Evolutionary conservation across 2,797 vertebrate genomes (phyloP).

Genomic region (Sebastes elongatus): DNA sequence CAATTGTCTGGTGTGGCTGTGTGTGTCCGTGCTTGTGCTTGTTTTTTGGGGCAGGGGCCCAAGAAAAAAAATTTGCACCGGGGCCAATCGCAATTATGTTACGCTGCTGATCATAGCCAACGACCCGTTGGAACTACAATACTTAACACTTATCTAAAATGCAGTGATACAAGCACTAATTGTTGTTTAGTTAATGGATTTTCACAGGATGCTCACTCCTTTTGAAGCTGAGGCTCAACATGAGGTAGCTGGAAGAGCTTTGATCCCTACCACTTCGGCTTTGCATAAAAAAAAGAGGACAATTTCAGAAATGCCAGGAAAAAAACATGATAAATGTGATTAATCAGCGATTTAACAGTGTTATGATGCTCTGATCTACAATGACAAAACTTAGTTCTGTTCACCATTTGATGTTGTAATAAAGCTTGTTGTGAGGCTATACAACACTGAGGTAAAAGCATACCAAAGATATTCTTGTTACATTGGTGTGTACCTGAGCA

Average conservation of each 20-base stretch:
- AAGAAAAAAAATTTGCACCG: background rate
- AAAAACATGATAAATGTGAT: background rate
- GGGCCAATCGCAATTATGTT: background rate
- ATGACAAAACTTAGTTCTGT: background rate
- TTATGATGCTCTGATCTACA: background rate
- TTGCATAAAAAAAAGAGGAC: conserved; percentile 22
- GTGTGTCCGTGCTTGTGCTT: too few relatives aligned
- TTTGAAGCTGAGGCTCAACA: conserved; percentile 18
- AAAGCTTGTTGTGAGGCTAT: background rate
- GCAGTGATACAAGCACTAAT: background rate
- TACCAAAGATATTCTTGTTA: background rate
- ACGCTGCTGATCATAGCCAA: background rate
- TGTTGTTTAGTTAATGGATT: background rate
- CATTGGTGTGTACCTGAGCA: background rate
- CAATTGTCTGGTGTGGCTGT: too few relatives aligned
- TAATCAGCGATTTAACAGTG: background rate
- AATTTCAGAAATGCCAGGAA: background rate
- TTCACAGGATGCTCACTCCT: conserved; percentile 10
- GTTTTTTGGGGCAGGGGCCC: too few relatives aligned
- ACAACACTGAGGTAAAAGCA: background rate
- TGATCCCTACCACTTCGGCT: conserved; percentile 45
- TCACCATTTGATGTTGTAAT: background rate
- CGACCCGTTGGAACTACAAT: background rate
- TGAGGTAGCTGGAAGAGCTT: conserved; percentile 39
- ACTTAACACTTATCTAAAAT: background rate